Evolutionary conservation across 2,113 vertebrate species (phyloP), one percentile per base, ranked within the genome.

Genomic region (Poeciliopsis retropinna): DNA sequence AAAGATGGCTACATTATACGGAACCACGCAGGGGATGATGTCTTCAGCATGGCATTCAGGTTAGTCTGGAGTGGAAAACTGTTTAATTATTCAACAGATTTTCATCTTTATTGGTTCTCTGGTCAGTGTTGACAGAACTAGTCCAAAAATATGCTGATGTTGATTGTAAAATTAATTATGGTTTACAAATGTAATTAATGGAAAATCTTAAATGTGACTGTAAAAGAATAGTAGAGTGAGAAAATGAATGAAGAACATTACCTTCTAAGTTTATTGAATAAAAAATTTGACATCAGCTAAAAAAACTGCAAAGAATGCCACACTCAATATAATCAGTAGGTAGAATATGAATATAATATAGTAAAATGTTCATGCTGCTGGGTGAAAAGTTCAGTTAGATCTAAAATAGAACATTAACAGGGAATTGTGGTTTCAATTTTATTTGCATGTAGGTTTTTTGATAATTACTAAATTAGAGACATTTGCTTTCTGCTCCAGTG

Each of bases 31-130:
- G 95, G 95, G 0, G 93, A 94, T 51, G 82, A 95, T 63, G 95
- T 98, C 64, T 98, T 98, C 93, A 93, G 92, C 25, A 92, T 99
- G 94, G 92, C 93, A 66, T 99, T 99, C 92, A 96, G 92, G 87
- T 98, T 92, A 0, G 95, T 82, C 71, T 12, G 5, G 3, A 30
- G 4, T 5, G n/a, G 29, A 31, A 5, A 17, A 25, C 3, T 22
- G n/a, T 6, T 73, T 28, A 5, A 54, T 54, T 62, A 8, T 10
- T 61, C 11, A 76, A 60, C 22, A 28, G 61, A 54, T 76, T 28
- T 76, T 39, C 54, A 63, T 27, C 12, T 44, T 14, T 2, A 31
- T 30, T 2, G 0, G 17, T 61, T 2, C 75, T 69, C 54, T 81
- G 57, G 27, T 67, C 34, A 25, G 12, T 73, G 15, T 2, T 29